Evolutionary conservation across 2,113 vertebrate species (phyloP).

Genomic region (Ammodramus savannarum): DNA sequence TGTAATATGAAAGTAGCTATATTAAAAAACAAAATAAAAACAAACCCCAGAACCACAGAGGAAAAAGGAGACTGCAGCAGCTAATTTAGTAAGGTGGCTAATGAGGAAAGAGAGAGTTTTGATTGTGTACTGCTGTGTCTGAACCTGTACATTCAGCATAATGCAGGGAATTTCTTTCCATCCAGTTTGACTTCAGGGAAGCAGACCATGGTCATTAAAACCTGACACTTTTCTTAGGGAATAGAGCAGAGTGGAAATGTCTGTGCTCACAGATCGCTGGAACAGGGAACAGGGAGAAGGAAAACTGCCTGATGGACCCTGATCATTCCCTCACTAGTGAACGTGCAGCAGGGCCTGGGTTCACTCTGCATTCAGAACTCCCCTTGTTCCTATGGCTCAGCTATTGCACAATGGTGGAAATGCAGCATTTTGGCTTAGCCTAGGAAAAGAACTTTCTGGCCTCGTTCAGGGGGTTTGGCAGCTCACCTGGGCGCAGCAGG

Average conservation of each 20-base stretch:
- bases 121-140: background rate
- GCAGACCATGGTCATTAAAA: background rate
- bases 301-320: fast-evolving
- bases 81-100: background rate
- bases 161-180: background rate
- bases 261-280: background rate
- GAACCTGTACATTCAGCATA: background rate
- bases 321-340: background rate
- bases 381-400: background rate
- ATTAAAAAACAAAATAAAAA: background rate
- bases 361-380: background rate
- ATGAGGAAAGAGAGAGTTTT: background rate
- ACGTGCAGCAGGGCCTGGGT: background rate
- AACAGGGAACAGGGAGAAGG: background rate
- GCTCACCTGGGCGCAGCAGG: background rate
- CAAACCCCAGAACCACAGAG: background rate
- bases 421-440: background rate
- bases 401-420: background rate
- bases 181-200: background rate
- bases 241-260: background rate
- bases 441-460: background rate
- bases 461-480: background rate
- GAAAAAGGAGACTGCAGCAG: background rate
- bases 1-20: background rate
- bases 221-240: background rate